A percentile compares a stretch with the other conserved stretches of the same genome.
These are phyloP conservation scores for Passer montanus DNA, from an alignment of 2,113 vertebrate genomes.

Conservation along the genomic window DNA sequence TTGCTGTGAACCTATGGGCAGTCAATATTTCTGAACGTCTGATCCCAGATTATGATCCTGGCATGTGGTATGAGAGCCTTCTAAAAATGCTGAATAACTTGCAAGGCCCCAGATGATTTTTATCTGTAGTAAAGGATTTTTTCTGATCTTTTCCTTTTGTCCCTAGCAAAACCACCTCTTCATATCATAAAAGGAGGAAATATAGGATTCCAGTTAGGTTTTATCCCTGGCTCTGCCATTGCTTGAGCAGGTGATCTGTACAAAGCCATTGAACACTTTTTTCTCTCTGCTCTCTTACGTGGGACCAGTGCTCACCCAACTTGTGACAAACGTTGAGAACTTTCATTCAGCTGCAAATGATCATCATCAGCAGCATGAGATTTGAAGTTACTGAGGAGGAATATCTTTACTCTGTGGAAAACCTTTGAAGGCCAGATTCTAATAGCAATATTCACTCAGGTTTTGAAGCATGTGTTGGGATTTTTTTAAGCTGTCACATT, in stretches of 20 bases:
- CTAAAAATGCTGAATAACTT: neutral
- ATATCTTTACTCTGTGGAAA: neutral
- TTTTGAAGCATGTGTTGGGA: neutral
- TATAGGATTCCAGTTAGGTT: neutral
- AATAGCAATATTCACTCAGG: accelerated
- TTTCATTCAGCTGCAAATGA: neutral
- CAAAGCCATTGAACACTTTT: neutral
- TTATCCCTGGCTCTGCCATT: neutral
- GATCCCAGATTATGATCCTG: neutral
- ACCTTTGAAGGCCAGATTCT: neutral
- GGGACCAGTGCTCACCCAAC: neutral
- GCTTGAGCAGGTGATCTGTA: neutral
- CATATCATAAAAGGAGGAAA: neutral
- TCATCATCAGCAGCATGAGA: neutral
- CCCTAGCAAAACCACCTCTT: neutral
- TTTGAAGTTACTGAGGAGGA: neutral
- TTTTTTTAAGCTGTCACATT: neutral
- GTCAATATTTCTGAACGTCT: neutral
- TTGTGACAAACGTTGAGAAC: neutral
- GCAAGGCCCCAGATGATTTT: neutral
- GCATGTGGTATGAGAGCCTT: neutral
- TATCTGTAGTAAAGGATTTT: neutral
- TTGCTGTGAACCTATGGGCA: neutral
- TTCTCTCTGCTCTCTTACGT: neutral
- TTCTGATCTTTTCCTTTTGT: neutral